Conservation (phyloP, 2,888 invertebrate genomes). For the Podabrus alpinus region DNA sequence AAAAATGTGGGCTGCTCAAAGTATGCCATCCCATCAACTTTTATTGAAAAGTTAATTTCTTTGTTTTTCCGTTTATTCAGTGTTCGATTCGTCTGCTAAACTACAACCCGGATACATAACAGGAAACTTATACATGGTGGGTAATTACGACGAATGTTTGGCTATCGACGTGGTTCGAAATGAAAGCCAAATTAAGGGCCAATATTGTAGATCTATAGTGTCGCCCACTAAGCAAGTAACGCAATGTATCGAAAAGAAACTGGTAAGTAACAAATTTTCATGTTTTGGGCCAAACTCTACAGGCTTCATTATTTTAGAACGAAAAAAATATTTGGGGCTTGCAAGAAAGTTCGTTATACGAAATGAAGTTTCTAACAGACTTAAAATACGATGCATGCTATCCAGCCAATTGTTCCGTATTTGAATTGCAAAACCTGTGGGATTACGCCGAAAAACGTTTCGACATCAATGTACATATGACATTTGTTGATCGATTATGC, state of each 20-base stretch:
- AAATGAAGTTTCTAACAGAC: neutral
- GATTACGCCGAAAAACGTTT: constrained; percentile 18
- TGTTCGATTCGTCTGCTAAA: constrained; percentile 52
- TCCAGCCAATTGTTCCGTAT: constrained; percentile 23
- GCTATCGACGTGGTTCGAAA: constrained; percentile 40
- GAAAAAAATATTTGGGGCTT: neutral
- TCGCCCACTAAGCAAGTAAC: neutral
- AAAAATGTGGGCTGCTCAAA: neutral
- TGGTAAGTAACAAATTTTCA: neutral
- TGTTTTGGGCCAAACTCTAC: neutral
- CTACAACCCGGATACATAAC: constrained; percentile 51
- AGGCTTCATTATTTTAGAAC: neutral
- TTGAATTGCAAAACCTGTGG: constrained; percentile 24
- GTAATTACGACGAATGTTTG: constrained; percentile 54
- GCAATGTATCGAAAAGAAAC: neutral
- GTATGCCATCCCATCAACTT: neutral
- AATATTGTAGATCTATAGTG: constrained; percentile 47
- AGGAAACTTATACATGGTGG: constrained; percentile 52
- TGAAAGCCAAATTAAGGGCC: constrained; percentile 44
- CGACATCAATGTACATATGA: constrained; percentile 1
- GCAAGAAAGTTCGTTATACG: neutral
- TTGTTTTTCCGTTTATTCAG: neutral
- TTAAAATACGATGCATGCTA: constrained; percentile 19
- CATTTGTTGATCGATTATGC: constrained; percentile 6
- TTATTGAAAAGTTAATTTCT: neutral